These are phyloP conservation scores for Heteromurus nitidus DNA, from an alignment of 2,888 invertebrate species.

Conservation along the genomic window DNA sequence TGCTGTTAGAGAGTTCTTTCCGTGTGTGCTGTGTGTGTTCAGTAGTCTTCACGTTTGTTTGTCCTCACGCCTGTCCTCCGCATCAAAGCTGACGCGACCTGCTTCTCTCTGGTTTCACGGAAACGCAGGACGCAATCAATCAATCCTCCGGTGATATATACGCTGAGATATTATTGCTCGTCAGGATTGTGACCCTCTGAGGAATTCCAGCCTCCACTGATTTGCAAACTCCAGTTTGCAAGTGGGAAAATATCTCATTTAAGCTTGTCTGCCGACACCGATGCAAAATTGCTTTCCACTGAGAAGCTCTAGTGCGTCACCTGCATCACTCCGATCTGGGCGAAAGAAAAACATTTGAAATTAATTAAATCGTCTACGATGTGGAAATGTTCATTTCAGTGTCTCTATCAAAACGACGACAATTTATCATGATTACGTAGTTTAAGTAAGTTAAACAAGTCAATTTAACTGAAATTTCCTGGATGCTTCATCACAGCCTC, in stretches of 20 bases:
- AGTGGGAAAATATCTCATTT: too few species aligned
- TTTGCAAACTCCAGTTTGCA: not conserved
- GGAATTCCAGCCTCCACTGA: slow-evolving; percentile 2
- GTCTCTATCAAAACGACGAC: not conserved
- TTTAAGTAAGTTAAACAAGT: too few species aligned
- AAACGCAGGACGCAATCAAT: slow-evolving; percentile 55
- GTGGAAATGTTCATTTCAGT: not conserved
- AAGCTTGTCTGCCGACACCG: too few species aligned
- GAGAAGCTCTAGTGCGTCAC: not conserved
- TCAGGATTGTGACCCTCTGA: slow-evolving; percentile 26
- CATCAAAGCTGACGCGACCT: slow-evolving; percentile 33
- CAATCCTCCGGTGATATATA: slow-evolving; percentile 34
- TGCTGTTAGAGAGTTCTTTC: slow-evolving; percentile 26
- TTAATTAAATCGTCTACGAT: slow-evolving; percentile 9
- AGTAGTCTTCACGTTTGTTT: slow-evolving; percentile 39
- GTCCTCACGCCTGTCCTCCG: slow-evolving; percentile 23
- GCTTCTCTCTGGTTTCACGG: slow-evolving; percentile 30
- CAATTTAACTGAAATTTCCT: not conserved
- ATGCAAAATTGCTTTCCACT: too few species aligned
- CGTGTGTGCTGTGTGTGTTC: slow-evolving; percentile 35
- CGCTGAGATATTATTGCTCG: not conserved
- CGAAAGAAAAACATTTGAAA: slow-evolving; percentile 18
- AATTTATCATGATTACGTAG: slow-evolving; percentile 21
- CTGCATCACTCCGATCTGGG: slow-evolving; percentile 22
- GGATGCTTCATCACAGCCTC: too few species aligned